These are phyloP conservation scores for Cephus pygmeus DNA, from an alignment of 2,888 invertebrate species.

Conservation along the genomic window DNA sequence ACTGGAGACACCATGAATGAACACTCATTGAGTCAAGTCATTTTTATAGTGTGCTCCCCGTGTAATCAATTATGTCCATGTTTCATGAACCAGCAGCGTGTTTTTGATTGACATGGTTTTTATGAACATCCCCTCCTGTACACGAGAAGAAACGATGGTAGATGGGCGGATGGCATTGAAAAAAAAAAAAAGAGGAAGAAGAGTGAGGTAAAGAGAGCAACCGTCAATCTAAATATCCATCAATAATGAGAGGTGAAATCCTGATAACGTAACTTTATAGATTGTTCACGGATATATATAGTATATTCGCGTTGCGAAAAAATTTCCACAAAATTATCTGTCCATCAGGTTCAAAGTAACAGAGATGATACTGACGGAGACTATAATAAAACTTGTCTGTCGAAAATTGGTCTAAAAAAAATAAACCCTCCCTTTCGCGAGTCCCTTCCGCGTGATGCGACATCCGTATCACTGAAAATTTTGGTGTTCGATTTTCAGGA, in stretches of 20 bases:
- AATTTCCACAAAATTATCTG: not conserved
- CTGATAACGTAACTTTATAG: not conserved
- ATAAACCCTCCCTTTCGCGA: not conserved
- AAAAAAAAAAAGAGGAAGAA: slow-evolving; percentile 3
- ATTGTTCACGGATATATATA: not conserved
- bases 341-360: not conserved
- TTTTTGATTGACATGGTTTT: slow-evolving; percentile 21
- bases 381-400: not conserved
- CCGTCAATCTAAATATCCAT: slow-evolving; percentile 22
- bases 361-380: not conserved
- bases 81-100: slow-evolving; percentile 15
- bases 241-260: slow-evolving; percentile 13
- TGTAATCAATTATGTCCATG: slow-evolving; percentile 21
- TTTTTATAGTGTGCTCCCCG: slow-evolving; percentile 9
- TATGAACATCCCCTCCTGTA: slow-evolving; percentile 13
- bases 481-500: not conserved
- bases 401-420: not conserved
- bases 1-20: slow-evolving; percentile 12
- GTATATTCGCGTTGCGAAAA: not conserved
- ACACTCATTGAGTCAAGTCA: slow-evolving; percentile 9
- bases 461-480: not conserved
- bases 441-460: not conserved
- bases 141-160: slow-evolving; percentile 11
- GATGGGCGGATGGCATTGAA: not conserved
- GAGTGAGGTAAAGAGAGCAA: not conserved